Percentiles rank a stretch among this genome's conserved stretches.
These are phyloP conservation scores for Ceraclea dissimilis DNA, from an alignment of 2,888 invertebrate genomes.

Conservation along the genomic window DNA sequence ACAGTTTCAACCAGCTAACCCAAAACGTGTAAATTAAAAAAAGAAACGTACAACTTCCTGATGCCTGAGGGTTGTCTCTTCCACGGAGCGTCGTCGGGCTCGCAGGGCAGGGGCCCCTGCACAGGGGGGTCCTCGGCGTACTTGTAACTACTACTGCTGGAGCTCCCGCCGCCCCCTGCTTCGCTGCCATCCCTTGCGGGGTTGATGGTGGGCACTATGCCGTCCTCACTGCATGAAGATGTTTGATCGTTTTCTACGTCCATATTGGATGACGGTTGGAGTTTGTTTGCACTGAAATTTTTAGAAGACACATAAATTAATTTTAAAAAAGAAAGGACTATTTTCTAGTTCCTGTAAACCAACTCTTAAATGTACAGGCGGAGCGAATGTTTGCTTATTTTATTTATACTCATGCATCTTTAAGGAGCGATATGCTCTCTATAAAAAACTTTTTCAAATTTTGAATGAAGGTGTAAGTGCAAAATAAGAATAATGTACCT, in stretches of 20 bases:
- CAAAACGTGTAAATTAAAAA: not conserved
- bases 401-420: too few relatives aligned
- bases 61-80: constrained; percentile 82
- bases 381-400: too few relatives aligned
- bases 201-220: not conserved
- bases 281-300: too few relatives aligned
- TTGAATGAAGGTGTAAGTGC: too few relatives aligned
- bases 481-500: too few relatives aligned
- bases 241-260: not conserved
- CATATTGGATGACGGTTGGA: not conserved
- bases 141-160: not conserved
- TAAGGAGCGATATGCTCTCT: too few relatives aligned
- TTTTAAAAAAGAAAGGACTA: too few relatives aligned
- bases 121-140: constrained; percentile 75
- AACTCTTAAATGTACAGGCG: too few relatives aligned
- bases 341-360: too few relatives aligned
- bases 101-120: constrained; percentile 92
- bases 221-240: constrained; percentile 6
- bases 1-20: too few relatives aligned
- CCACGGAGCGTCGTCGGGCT: constrained; percentile 97
- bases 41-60: constrained; percentile 75
- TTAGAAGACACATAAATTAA: too few relatives aligned
- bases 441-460: too few relatives aligned
- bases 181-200: constrained; percentile 31
- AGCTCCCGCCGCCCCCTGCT: constrained; percentile 35